phyloP scores from a whole-genome alignment of 2,888 invertebrate genomes.

The Drosophila melanocephala region DNA sequence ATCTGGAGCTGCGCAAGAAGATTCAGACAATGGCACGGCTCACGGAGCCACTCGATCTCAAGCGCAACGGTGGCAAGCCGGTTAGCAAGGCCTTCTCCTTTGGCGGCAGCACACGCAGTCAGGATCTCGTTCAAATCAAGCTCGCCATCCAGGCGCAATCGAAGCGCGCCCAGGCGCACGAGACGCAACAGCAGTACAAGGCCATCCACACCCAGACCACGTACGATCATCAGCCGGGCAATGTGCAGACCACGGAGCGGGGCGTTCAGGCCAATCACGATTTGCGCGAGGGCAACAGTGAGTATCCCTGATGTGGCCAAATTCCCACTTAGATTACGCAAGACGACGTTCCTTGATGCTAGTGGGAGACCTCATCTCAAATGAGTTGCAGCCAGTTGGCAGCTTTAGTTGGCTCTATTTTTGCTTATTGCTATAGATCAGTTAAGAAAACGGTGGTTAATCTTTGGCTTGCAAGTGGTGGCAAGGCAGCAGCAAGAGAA shows the following conservation, averaged over 20 bases:
- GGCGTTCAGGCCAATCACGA: constrained; percentile 75
- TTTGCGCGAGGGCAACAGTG: constrained; percentile 78
- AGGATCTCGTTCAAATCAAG: constrained; percentile 85
- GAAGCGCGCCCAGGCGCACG: constrained; percentile 83
- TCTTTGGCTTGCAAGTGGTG: not conserved
- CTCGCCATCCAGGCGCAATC: constrained; percentile 85
- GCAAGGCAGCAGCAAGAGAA: too few relatives aligned
- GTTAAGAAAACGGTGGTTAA: not conserved
- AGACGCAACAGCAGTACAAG: constrained; percentile 82
- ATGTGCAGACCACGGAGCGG: constrained; percentile 68
- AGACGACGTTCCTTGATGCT: not conserved
- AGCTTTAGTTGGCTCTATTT: too few relatives aligned
- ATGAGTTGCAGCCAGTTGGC: too few relatives aligned
- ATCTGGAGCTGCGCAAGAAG: constrained; percentile 87
- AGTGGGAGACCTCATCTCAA: too few relatives aligned
- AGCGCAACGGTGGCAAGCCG: constrained; percentile 77
- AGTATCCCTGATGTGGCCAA: constrained; percentile 38
- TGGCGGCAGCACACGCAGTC: constrained; percentile 84
- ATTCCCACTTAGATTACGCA: not conserved
- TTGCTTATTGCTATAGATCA: too few relatives aligned
- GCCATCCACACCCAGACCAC: constrained; percentile 84
- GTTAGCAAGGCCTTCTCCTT: constrained; percentile 84
- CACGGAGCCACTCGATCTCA: constrained; percentile 83
- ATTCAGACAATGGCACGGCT: constrained; percentile 89
- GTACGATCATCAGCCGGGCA: constrained; percentile 46